Conservation (phyloP, 2,888 invertebrate species). For the Abrostola triplasia region DNA sequence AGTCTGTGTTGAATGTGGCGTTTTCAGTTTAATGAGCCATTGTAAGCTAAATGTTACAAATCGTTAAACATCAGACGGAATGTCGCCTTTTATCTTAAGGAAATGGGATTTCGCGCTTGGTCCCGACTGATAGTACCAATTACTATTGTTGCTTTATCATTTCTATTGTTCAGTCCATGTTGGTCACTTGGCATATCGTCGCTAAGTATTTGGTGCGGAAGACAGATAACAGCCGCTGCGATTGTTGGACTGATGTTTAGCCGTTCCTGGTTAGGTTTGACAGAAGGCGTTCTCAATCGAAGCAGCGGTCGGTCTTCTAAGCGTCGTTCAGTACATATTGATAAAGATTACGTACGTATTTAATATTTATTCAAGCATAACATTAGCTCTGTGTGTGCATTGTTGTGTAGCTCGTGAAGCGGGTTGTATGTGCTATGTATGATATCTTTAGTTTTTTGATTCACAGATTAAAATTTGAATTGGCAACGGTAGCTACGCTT, state of each 20-base stretch:
- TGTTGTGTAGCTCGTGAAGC: too few species aligned
- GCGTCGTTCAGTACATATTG: too few species aligned
- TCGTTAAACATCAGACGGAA: slow-evolving; percentile 52
- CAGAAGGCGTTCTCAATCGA: neutral
- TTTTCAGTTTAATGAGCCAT: slow-evolving; percentile 73
- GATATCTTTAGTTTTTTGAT: too few species aligned
- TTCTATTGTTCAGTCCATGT: neutral
- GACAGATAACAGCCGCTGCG: neutral
- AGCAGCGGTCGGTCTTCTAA: neutral
- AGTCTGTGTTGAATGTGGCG: slow-evolving; percentile 51
- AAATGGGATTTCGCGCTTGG: slow-evolving; percentile 20
- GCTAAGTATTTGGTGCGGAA: slow-evolving; percentile 3
- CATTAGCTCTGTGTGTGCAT: too few species aligned
- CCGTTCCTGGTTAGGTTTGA: neutral
- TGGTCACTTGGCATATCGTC: neutral
- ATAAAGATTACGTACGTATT: too few species aligned
- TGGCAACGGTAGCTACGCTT: too few species aligned
- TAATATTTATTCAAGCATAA: too few species aligned
- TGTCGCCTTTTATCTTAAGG: slow-evolving; percentile 38
- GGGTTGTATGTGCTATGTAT: too few species aligned
- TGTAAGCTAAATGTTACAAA: slow-evolving; percentile 65
- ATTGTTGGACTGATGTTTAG: neutral
- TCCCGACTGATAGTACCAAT: slow-evolving; percentile 18
- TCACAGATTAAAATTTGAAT: too few species aligned
- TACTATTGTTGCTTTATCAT: slow-evolving; percentile 27